A percentile compares a stretch with the other conserved stretches of the same genome.
Evolutionary conservation across 2,113 vertebrate genomes (phyloP).

Genomic region (Tichodroma muraria): DNA sequence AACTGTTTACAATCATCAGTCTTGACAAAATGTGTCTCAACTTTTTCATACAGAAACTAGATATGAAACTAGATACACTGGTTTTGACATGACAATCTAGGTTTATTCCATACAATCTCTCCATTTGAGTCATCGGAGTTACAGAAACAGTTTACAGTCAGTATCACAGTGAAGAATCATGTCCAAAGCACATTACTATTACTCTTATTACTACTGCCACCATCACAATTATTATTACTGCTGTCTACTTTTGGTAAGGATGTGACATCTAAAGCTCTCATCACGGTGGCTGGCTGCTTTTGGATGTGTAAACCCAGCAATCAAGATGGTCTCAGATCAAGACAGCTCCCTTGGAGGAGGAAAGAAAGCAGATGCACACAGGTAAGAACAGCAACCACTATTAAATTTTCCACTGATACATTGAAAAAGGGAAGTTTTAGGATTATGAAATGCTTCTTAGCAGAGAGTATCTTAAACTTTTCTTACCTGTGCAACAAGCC

Average conservation of each 20-base stretch:
- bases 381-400: not conserved
- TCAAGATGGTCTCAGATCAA: not conserved
- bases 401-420: not conserved
- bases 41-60: not conserved
- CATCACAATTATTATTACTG: not conserved
- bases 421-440: not conserved
- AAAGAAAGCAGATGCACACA: not conserved
- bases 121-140: not conserved
- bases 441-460: not conserved
- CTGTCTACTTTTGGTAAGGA: not conserved
- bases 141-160: not conserved
- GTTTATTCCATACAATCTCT: not conserved
- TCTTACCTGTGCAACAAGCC: slow-evolving; percentile 91
- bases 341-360: not conserved
- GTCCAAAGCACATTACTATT: not conserved
- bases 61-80: not conserved
- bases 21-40: not conserved
- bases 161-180: not conserved
- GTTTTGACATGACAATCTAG: not conserved
- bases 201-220: not conserved
- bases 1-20: not conserved
- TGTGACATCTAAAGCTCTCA: not conserved
- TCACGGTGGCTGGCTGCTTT: not conserved
- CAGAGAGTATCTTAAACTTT: not conserved
- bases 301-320: not conserved